phyloP scores from a whole-genome alignment of 1,140 invertebrate genomes.

The Ladona fulva region DNA sequence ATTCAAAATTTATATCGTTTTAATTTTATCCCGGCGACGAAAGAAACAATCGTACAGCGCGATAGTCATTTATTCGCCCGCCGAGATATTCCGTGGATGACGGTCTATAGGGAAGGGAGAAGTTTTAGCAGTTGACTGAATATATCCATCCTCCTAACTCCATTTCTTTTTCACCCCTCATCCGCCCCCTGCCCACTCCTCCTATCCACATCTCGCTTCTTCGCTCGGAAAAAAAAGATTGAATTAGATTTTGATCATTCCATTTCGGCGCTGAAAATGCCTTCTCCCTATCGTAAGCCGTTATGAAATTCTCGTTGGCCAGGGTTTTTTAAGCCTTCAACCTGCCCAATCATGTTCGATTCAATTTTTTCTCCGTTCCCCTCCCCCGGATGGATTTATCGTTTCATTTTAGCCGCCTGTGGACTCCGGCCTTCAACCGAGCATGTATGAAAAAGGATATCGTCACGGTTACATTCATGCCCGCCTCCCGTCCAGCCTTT shows the following conservation, averaged over 20 bases:
- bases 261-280: neutral
- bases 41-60: no score
- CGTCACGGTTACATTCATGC: neutral
- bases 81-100: no score
- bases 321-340: neutral
- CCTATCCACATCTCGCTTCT: neutral
- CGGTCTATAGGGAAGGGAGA: neutral
- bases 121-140: neutral
- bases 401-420: neutral
- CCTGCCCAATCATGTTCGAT: neutral
- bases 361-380: neutral
- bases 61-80: no score
- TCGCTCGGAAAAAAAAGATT: neutral
- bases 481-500: neutral
- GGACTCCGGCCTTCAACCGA: neutral
- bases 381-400: neutral
- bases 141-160: neutral
- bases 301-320: neutral
- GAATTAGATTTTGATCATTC: slow-evolving; percentile 10
- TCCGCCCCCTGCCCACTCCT: neutral
- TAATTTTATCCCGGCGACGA: no score
- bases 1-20: no score
- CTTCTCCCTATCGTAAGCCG: neutral
- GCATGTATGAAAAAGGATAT: neutral
- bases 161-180: neutral